These are phyloP conservation scores for Mus pahari DNA, from an alignment of 2,113 vertebrate species.

Conservation along the genomic window DNA sequence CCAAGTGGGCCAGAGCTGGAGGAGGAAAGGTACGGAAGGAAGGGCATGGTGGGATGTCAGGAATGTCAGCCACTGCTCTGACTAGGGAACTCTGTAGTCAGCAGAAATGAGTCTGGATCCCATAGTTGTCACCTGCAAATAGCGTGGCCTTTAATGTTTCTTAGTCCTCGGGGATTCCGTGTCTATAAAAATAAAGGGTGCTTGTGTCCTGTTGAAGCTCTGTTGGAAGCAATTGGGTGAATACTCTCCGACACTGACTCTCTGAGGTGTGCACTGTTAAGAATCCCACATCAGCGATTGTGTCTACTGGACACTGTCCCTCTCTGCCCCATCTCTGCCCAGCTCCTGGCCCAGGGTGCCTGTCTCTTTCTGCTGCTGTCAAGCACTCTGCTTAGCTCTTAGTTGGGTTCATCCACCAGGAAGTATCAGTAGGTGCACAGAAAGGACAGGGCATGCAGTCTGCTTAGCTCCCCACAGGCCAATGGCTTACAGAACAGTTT, in stretches of 20 bases:
- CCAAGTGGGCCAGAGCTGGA: accelerated
- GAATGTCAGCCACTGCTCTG: background rate
- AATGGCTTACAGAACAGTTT: background rate
- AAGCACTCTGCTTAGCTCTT: background rate
- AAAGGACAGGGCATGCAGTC: background rate
- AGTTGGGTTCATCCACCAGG: background rate
- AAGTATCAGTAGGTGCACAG: background rate
- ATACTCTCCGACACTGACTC: background rate
- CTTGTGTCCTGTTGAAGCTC: accelerated
- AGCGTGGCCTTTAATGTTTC: background rate
- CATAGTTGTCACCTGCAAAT: background rate
- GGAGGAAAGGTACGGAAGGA: background rate
- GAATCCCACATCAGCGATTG: background rate
- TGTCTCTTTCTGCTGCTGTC: background rate
- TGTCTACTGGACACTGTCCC: background rate
- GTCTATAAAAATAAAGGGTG: background rate
- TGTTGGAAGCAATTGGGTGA: background rate
- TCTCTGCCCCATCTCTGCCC: background rate
- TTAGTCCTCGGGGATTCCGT: background rate
- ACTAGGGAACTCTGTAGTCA: background rate
- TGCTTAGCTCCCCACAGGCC: background rate
- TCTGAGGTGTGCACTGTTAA: accelerated
- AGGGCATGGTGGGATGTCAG: background rate
- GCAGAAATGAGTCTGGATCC: background rate
- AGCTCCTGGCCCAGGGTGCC: background rate